Conservation (phyloP, 1,140 invertebrate species). For the Hetaerina americana region DNA sequence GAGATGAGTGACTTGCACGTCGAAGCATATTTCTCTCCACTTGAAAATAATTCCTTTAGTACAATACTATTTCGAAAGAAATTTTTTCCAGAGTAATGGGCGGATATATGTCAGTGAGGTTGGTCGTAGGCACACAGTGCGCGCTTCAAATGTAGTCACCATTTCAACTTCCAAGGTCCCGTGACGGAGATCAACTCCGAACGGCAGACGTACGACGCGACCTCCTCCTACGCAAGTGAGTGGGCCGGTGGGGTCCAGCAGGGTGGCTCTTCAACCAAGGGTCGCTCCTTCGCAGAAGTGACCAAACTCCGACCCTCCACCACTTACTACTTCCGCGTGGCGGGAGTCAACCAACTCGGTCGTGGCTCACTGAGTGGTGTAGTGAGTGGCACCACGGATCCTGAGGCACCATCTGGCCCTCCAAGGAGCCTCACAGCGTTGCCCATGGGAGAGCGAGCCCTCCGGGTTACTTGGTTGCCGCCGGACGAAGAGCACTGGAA, state of each 20-base stretch:
- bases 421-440: conserved; percentile 41
- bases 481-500: conserved; percentile 41
- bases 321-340: conserved; percentile 31
- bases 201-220: not conserved
- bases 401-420: conserved; percentile 44
- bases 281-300: conserved; percentile 14
- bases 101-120: too few relatives aligned
- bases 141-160: too few relatives aligned
- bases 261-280: not conserved
- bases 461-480: conserved; percentile 45
- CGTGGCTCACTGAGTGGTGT: conserved; percentile 26
- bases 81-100: too few relatives aligned
- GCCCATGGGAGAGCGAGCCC: conserved; percentile 38
- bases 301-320: conserved; percentile 30
- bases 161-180: not conserved
- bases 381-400: conserved; percentile 27
- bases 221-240: not conserved
- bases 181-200: not conserved
- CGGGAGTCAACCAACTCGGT: conserved; percentile 30
- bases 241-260: not conserved
- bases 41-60: too few relatives aligned
- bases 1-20: too few relatives aligned
- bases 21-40: too few relatives aligned
- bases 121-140: too few relatives aligned
- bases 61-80: too few relatives aligned